A percentile compares a stretch with the other conserved stretches of the same genome.
Conservation (phyloP, 2,113 vertebrate genomes). For the Forbesichthys agassizii region DNA sequence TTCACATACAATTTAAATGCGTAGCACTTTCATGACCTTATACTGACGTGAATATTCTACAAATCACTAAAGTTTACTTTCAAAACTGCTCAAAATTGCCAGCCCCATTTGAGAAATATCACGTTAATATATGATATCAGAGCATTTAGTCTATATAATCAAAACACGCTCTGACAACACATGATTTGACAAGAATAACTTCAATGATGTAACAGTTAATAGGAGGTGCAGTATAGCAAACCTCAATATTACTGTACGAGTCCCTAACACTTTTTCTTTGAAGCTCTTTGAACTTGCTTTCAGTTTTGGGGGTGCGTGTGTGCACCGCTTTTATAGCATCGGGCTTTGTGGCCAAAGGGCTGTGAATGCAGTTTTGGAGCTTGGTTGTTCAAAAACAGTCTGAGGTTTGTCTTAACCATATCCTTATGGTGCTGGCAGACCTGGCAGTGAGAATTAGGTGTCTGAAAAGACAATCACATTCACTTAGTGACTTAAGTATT, state of each 20-base stretch:
- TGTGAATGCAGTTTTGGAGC: constrained; percentile 40
- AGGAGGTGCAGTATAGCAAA: background rate
- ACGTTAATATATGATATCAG: constrained; percentile 23
- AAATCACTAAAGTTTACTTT: too few species aligned
- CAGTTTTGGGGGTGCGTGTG: constrained; percentile 19
- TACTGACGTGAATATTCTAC: too few species aligned
- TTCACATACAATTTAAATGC: background rate
- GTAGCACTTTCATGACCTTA: background rate
- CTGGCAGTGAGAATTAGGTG: constrained; percentile 33
- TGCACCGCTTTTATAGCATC: constrained; percentile 30
- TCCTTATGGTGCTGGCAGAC: constrained; percentile 26
- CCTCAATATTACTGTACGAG: constrained; percentile 5
- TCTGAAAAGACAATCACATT: constrained; percentile 19
- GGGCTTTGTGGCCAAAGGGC: constrained; percentile 29
- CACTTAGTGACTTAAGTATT: constrained; percentile 25
- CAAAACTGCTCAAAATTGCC: too few species aligned
- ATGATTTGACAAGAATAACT: too few species aligned
- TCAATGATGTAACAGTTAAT: constrained; percentile 41
- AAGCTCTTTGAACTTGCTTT: constrained; percentile 37
- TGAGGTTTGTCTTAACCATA: constrained; percentile 35
- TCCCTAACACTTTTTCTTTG: constrained; percentile 16
- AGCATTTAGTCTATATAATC: constrained; percentile 31
- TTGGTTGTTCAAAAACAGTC: constrained; percentile 29
- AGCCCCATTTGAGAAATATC: constrained; percentile 13
- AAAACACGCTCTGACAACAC: constrained; percentile 28